Evolutionary conservation across 1,140 invertebrate genomes (phyloP).

Genomic region (Sitophilus oryzae): DNA sequence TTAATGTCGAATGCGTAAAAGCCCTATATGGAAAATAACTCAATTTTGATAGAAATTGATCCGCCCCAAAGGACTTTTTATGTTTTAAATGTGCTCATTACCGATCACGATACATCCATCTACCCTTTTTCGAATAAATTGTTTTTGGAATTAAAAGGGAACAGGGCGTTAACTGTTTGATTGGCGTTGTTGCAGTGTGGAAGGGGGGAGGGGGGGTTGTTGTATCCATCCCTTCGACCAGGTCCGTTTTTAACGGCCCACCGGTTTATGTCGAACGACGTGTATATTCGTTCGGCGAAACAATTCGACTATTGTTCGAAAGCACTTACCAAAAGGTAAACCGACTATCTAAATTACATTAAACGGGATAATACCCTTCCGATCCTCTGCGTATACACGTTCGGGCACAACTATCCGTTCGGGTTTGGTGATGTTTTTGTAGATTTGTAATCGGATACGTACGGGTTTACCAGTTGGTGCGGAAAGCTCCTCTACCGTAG

Average conservation of each 20-base stretch:
- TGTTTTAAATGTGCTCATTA: neutral
- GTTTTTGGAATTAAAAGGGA: constrained; percentile 5
- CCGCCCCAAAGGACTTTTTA: too few relatives aligned
- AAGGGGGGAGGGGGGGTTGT: neutral
- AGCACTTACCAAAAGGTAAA: constrained; percentile 25
- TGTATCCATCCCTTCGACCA: constrained; percentile 8
- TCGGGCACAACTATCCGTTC: neutral
- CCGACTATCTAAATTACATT: constrained; percentile 21
- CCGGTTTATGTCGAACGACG: constrained; percentile 12
- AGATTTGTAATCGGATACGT: neutral
- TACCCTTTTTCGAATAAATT: constrained; percentile 3
- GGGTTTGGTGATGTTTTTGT: neutral
- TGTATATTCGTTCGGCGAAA: constrained; percentile 15
- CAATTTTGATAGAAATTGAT: too few relatives aligned
- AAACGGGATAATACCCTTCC: constrained; percentile 9
- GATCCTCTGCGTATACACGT: neutral
- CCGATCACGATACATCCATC: neutral
- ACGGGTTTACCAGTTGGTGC: too few relatives aligned
- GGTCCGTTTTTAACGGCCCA: constrained; percentile 18
- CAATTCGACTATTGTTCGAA: constrained; percentile 27
- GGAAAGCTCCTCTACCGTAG: too few relatives aligned
- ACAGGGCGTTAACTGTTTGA: constrained; percentile 23
- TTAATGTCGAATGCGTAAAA: too few relatives aligned
- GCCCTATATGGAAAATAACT: too few relatives aligned
- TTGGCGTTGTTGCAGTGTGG: constrained; percentile 27